Conservation (phyloP, 2,113 vertebrate species). For the Cyprinus carpio region DNA sequence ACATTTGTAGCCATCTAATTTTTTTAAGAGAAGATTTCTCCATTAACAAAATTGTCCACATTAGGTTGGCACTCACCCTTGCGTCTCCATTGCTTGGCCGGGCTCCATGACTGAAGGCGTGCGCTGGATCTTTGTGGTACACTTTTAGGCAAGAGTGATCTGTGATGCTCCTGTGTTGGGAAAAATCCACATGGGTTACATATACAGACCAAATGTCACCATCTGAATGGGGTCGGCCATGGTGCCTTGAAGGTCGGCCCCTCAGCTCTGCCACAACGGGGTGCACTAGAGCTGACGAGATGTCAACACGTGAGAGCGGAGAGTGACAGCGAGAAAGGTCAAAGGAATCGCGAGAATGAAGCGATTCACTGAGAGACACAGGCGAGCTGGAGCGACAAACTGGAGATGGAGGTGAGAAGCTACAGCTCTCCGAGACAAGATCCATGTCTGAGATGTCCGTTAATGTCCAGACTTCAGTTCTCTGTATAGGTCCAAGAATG, state of each 20-base stretch:
- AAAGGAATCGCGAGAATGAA: slow-evolving; percentile 20
- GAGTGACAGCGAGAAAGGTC: slow-evolving; percentile 7
- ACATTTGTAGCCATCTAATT: background rate
- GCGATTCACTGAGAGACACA: background rate
- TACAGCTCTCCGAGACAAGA: background rate
- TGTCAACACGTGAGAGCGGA: slow-evolving; percentile 26
- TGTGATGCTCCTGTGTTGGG: slow-evolving; percentile 87
- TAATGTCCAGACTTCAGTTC: background rate
- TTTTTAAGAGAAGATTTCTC: background rate
- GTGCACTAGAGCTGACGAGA: slow-evolving; percentile 31
- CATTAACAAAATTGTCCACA: background rate
- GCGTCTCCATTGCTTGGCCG: slow-evolving; percentile 87
- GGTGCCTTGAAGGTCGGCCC: background rate
- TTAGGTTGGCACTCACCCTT: slow-evolving; percentile 82
- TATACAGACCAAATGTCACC: slow-evolving; percentile 62
- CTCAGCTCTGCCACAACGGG: slow-evolving; percentile 54
- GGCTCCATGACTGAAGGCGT: slow-evolving; percentile 88
- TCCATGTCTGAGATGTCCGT: slow-evolving; percentile 32
- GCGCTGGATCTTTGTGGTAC: slow-evolving; percentile 96
- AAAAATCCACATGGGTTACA: slow-evolving; percentile 51
- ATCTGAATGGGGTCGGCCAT: slow-evolving; percentile 62
- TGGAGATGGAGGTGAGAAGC: background rate
- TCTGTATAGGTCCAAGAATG: background rate
- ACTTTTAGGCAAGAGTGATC: slow-evolving; percentile 97
- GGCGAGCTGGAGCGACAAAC: background rate